Base-by-base conservation (phyloP, 1,140 invertebrate species). In the Micrasema minimum region DNA sequence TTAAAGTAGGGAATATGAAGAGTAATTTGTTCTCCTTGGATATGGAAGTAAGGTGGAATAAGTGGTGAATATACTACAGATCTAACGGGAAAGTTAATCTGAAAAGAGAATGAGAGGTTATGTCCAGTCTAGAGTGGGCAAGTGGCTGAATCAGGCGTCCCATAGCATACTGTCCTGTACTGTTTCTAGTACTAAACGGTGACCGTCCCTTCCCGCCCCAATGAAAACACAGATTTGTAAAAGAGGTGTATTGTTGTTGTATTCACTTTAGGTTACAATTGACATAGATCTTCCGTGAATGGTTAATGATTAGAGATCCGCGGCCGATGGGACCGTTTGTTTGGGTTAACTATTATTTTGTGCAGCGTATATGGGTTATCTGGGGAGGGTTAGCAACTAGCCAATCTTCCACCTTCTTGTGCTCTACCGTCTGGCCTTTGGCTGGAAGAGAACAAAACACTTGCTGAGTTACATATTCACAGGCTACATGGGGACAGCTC, bases 381-480 rank as follows among this genome's bases (percentile, higher is more conserved):
- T 55, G 23, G 12, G 9, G 23, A 7, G 51, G 51, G 23, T 35
- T 31, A 31, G 26, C 14, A 14, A 37, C n/a, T 55, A 61, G 31
- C 57, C 57, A 61, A 35, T 61, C 57, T 9, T 38, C 57, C 57
- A 41, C 57, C 57, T 43, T 61, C 57, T 61, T 61, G 57, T 43
- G 57, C 35, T 61, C 57, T 61, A 61, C 57, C n/a, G 57, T 38
- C 37, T 38, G 57, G 57, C 10, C 35, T 61, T 61, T 61, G 57
- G 57, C 57, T 61, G 57, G 6, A 61, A 61, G 57, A 61, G 38
- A 41, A 61, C 35, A 51, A 41, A 61, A 61, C 57, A 61, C 57
- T 61, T 61, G 41, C 57, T 61, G 57, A 61, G 57, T 61, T 61
- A 41, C 38, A 41, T 14, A 31, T 23, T 31, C 51, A 55, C 51